Conservation (phyloP, 2,888 invertebrate species). For the Harpalus rubripes region DNA sequence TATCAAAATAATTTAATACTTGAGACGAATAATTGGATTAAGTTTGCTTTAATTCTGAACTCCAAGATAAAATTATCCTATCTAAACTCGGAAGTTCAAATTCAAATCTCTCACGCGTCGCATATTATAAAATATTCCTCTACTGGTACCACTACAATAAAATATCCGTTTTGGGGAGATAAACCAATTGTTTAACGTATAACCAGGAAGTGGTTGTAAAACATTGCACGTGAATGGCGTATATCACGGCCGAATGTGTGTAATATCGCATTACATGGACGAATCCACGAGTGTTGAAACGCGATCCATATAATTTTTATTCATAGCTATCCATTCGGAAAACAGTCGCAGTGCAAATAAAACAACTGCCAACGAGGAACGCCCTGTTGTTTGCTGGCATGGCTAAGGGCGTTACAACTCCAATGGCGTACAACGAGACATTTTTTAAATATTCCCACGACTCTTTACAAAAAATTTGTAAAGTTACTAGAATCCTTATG, state of each 20-base stretch:
- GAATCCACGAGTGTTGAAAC: slow-evolving; percentile 44
- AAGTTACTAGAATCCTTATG: neutral
- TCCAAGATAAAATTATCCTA: neutral
- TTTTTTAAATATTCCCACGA: neutral
- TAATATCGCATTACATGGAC: slow-evolving; percentile 21
- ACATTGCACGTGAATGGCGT: slow-evolving; percentile 1
- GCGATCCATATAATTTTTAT: slow-evolving; percentile 55
- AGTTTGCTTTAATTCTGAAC: neutral
- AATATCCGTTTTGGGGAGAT: slow-evolving; percentile 24
- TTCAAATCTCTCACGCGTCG: neutral
- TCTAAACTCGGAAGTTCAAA: neutral
- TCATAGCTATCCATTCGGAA: slow-evolving; percentile 55
- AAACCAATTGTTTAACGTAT: slow-evolving; percentile 33
- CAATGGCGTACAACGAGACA: slow-evolving; percentile 2
- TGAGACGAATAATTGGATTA: neutral
- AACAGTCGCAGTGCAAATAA: slow-evolving; percentile 53
- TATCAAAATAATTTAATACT: neutral
- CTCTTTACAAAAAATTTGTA: neutral
- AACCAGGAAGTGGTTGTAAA: neutral
- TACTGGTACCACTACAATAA: slow-evolving; percentile 9
- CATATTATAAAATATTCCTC: slow-evolving; percentile 4
- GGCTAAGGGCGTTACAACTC: neutral
- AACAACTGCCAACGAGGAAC: slow-evolving; percentile 42
- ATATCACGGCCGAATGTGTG: slow-evolving; percentile 3
- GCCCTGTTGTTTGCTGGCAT: slow-evolving; percentile 20